phyloP scores from a whole-genome alignment of 1,140 invertebrate genomes.

The Drosophila bifasciata region DNA sequence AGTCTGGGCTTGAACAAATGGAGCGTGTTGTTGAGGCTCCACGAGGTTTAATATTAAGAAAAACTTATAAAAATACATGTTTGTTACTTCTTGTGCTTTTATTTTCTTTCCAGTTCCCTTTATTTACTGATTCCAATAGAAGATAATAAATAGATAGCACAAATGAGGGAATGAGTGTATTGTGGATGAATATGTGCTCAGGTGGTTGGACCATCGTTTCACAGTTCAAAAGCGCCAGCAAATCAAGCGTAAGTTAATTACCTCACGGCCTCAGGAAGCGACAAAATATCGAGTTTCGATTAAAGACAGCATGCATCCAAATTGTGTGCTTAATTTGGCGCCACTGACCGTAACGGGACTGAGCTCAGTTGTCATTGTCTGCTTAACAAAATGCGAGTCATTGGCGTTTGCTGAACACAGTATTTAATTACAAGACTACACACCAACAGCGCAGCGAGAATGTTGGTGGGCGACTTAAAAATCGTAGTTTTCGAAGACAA shows the following conservation, averaged over 20 bases:
- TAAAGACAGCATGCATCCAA: conserved; percentile 60
- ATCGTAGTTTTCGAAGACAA: conserved; percentile 11
- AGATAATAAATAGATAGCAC: conserved; percentile 30
- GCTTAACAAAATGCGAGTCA: conserved; percentile 10
- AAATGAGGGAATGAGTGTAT: background rate
- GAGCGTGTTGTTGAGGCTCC: conserved; percentile 82
- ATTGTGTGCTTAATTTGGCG: conserved; percentile 71
- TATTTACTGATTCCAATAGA: conserved; percentile 57
- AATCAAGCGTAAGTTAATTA: conserved; percentile 78
- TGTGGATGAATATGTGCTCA: conserved; percentile 15
- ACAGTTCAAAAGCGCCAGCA: conserved; percentile 50
- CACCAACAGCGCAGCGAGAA: conserved; percentile 15
- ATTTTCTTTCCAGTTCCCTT: conserved; percentile 58
- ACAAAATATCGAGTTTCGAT: conserved; percentile 75
- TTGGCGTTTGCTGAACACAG: conserved; percentile 12
- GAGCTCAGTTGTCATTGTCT: conserved; percentile 12
- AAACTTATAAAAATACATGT: conserved; percentile 80
- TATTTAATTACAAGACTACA: conserved; percentile 58
- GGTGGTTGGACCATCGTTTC: background rate
- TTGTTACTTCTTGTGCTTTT: conserved; percentile 78
- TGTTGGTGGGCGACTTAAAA: conserved; percentile 21
- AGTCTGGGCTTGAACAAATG: conserved; percentile 69
- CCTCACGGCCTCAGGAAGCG: conserved; percentile 62
- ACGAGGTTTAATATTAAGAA: conserved; percentile 80
- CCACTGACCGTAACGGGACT: conserved; percentile 64